Conservation (phyloP, 2,797 vertebrate species). For the Sebastes variabilis region DNA sequence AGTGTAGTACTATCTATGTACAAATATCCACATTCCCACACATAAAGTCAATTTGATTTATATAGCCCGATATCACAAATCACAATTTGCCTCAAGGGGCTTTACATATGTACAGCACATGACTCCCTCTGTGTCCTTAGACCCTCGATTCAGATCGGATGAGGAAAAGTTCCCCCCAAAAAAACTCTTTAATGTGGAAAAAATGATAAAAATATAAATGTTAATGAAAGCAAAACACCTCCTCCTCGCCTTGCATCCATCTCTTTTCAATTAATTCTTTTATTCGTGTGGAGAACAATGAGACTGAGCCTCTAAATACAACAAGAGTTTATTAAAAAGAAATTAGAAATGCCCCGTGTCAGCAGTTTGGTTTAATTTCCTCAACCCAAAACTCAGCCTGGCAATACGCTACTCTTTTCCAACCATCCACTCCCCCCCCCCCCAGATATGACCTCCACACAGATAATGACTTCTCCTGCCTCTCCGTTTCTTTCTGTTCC, state of each 20-base stretch:
- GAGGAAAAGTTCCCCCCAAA: background rate
- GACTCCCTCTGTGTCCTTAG: background rate
- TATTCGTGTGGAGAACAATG: background rate
- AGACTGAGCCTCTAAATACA: background rate
- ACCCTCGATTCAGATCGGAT: background rate
- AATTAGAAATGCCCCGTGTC: slow-evolving; percentile 2
- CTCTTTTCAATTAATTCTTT: background rate
- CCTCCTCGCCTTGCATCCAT: background rate
- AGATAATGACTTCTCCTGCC: slow-evolving; percentile 74
- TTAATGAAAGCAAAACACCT: background rate
- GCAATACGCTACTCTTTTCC: slow-evolving; percentile 7
- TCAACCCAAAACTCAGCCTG: slow-evolving; percentile 24
- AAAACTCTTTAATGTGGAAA: background rate
- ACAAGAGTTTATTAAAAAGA: slow-evolving; percentile 13
- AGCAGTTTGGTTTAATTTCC: slow-evolving; percentile 28
- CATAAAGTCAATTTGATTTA: background rate
- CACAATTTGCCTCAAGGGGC: background rate
- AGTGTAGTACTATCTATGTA: background rate
- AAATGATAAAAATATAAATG: background rate
- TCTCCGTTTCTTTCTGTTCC: slow-evolving; percentile 32
- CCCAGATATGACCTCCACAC: slow-evolving; percentile 52
- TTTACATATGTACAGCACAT: background rate
- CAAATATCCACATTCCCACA: background rate
- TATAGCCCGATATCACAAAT: background rate
- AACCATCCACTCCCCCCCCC: background rate